Percentiles rank a stretch among this genome's conserved stretches.
phyloP scores from a whole-genome alignment of 2,797 vertebrate genomes.

The Pseudomugil gertrudae region DNA sequence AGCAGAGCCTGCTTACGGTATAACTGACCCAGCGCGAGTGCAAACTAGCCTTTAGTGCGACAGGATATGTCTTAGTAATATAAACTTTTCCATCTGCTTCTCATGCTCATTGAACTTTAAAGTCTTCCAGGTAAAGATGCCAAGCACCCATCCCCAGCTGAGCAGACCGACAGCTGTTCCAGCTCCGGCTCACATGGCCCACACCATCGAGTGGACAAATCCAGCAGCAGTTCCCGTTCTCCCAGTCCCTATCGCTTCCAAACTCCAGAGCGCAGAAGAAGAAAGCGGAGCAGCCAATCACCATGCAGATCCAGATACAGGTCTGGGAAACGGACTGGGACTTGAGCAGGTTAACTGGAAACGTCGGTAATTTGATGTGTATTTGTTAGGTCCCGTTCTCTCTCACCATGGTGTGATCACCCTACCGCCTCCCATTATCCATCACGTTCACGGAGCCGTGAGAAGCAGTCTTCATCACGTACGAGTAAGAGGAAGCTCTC shows the following conservation, averaged over 20 bases:
- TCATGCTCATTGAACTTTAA: neutral
- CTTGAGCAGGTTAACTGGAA: too few species aligned
- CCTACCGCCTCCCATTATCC: conserved; percentile 5
- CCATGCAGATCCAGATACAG: conserved; percentile 37
- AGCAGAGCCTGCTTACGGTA: too few species aligned
- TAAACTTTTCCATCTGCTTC: too few species aligned
- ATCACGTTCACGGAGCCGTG: conserved; percentile 21
- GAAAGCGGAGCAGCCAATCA: conserved; percentile 22
- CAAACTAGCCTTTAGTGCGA: too few species aligned
- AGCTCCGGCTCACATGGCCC: conserved; percentile 38
- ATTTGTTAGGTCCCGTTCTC: conserved; percentile 57
- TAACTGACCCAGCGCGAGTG: too few species aligned
- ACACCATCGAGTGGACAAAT: conserved; percentile 31
- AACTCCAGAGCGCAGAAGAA: conserved; percentile 63
- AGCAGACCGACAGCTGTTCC: conserved; percentile 32
- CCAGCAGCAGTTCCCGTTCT: conserved; percentile 41
- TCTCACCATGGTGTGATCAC: conserved; percentile 41
- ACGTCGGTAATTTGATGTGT: neutral
- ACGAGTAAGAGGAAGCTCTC: conserved; percentile 5
- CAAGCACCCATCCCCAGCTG: neutral
- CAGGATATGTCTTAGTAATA: too few species aligned
- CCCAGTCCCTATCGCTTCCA: conserved; percentile 73
- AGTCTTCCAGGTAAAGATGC: conserved; percentile 23
- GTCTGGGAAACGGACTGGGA: conserved; percentile 21
- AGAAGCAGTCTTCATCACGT: fast-evolving